Evolutionary conservation across 2,888 invertebrate species (phyloP).

Genomic region (Eilema griseolum): DNA sequence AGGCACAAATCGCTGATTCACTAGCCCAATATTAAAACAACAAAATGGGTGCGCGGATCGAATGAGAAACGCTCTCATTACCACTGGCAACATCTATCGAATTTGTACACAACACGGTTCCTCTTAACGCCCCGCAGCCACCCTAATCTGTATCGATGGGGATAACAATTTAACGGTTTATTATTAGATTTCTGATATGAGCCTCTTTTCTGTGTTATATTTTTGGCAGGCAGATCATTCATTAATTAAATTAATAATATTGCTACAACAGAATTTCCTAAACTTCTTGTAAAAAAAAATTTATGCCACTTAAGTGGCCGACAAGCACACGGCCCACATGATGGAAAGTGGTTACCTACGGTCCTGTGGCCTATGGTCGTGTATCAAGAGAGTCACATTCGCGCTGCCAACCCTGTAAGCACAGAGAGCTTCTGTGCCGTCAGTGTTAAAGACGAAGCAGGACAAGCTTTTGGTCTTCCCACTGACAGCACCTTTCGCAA

Average conservation of each 20-base stretch:
- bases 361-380: no score
- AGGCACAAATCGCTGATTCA: constrained; percentile 36
- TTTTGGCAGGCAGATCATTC: background rate
- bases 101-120: constrained; percentile 45
- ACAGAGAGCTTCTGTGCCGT: no score
- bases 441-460: no score
- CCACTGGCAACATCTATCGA: constrained; percentile 43
- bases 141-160: constrained; percentile 28
- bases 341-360: no score
- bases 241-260: background rate
- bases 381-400: no score
- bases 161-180: constrained; percentile 16
- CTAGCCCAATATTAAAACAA: constrained; percentile 62
- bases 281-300: no score
- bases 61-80: constrained; percentile 53
- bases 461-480: no score
- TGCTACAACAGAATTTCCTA: no score
- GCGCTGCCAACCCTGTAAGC: no score
- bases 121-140: constrained; percentile 35
- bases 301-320: no score
- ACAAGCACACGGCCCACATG: no score
- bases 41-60: constrained; percentile 66
- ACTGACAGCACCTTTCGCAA: no score
- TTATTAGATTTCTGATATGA: constrained; percentile 4
- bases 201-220: background rate